phyloP scores from a whole-genome alignment of 2,888 invertebrate genomes.

The Pristionchus japonicus region DNA sequence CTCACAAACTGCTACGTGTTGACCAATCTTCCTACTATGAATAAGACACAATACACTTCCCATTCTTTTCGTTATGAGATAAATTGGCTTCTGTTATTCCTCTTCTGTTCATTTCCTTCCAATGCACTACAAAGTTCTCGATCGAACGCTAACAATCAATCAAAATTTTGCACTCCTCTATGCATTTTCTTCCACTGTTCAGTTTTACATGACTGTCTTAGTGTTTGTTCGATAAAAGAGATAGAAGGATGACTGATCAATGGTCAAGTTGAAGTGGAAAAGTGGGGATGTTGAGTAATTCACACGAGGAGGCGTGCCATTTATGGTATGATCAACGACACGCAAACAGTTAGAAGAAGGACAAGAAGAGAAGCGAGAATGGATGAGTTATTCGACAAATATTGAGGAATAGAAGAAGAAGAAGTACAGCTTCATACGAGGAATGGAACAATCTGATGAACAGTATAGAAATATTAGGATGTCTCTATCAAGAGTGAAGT shows the following conservation, averaged over 20 bases:
- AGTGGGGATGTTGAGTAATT: background rate
- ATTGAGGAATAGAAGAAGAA: background rate
- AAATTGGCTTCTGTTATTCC: background rate
- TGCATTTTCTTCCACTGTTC: background rate
- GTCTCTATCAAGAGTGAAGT: background rate
- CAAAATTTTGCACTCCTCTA: background rate
- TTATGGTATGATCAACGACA: background rate
- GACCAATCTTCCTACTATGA: background rate
- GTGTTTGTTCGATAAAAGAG: background rate
- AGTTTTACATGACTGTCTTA: background rate
- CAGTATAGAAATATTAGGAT: background rate
- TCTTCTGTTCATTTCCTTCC: background rate
- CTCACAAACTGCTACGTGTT: background rate
- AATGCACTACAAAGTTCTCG: background rate
- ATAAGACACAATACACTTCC: conserved; percentile 14
- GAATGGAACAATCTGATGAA: background rate
- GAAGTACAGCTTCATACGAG: background rate
- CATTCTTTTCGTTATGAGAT: background rate
- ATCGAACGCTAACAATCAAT: background rate
- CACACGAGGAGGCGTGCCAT: background rate
- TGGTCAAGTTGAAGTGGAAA: background rate
- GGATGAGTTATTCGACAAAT: conserved; percentile 35
- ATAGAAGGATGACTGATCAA: background rate
- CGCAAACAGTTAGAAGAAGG: conserved; percentile 9
- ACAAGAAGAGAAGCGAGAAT: background rate